Evolutionary conservation across 2,888 invertebrate species (phyloP).

Genomic region (Perithous albicinctus): DNA sequence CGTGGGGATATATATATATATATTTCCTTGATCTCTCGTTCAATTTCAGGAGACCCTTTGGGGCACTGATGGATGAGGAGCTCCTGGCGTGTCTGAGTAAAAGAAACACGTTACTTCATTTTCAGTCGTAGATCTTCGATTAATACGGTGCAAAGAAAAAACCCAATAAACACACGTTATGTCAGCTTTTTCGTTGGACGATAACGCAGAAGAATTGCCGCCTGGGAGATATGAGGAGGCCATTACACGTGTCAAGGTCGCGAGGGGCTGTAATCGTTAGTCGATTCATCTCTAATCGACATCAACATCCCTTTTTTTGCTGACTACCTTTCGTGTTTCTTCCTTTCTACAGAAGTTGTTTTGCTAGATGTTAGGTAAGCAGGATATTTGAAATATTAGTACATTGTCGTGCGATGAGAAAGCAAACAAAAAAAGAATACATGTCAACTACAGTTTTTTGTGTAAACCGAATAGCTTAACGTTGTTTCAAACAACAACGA

Average conservation of each 20-base stretch:
- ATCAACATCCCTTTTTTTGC: slow-evolving; percentile 12
- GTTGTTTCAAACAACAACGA: background rate
- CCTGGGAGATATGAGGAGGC: slow-evolving; percentile 18
- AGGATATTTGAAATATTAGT: slow-evolving; percentile 7
- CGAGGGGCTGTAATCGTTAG: slow-evolving; percentile 27
- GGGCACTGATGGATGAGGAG: slow-evolving; percentile 26
- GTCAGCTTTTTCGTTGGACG: slow-evolving; percentile 15
- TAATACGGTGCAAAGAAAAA: slow-evolving; percentile 49
- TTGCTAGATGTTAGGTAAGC: background rate
- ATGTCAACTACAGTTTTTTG: background rate
- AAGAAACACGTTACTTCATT: slow-evolving; percentile 16
- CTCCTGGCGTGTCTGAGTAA: background rate
- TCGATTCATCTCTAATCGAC: slow-evolving; percentile 55
- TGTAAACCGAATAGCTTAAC: background rate
- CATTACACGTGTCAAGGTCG: background rate
- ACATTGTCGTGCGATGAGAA: background rate
- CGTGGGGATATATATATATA: too few relatives aligned
- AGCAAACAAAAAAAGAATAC: background rate
- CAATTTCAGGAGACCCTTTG: slow-evolving; percentile 22
- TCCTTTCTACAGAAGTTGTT: slow-evolving; percentile 24
- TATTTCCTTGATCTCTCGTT: slow-evolving; percentile 27
- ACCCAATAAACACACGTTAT: slow-evolving; percentile 25
- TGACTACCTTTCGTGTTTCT: slow-evolving; percentile 16
- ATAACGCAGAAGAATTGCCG: slow-evolving; percentile 21
- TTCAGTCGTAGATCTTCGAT: slow-evolving; percentile 35